A percentile compares a stretch with the other conserved stretches of the same genome.
Conservation (phyloP, 2,113 vertebrate species). For the Lethenteron reissneri region DNA sequence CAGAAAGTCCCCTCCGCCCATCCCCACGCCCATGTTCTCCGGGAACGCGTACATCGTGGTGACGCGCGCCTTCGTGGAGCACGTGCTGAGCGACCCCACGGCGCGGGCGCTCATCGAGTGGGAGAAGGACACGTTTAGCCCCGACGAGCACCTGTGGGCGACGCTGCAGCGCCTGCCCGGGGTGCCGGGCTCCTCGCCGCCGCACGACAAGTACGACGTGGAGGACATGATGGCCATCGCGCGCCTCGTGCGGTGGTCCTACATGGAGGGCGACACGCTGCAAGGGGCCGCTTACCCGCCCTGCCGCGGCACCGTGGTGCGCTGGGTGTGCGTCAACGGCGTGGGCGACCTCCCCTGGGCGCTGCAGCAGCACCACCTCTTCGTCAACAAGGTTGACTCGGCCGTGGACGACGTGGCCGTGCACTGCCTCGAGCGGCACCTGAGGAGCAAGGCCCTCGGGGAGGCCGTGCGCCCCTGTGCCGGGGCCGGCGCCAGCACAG, state of each 20-base stretch:
- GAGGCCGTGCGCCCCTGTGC: no score
- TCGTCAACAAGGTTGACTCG: constrained; percentile 82
- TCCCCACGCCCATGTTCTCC: constrained; percentile 32
- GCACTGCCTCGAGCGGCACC: constrained; percentile 46
- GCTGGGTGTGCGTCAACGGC: constrained; percentile 46
- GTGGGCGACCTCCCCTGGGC: constrained; percentile 50
- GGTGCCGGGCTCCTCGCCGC: constrained; percentile 36
- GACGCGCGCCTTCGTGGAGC: constrained; percentile 37
- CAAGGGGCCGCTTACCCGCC: constrained; percentile 39
- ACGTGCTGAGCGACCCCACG: constrained; percentile 24
- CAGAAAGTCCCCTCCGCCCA: constrained; percentile 30
- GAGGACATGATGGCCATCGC: constrained; percentile 50
- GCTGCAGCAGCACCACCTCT: constrained; percentile 38
- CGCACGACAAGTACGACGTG: constrained; percentile 29
- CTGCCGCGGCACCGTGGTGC: constrained; percentile 36
- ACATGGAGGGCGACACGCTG: constrained; percentile 27
- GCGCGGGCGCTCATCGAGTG: constrained; percentile 36
- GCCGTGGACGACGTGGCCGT: constrained; percentile 34
- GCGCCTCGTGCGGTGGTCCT: constrained; percentile 48
- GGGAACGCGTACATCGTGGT: constrained; percentile 55
- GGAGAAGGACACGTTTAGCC: constrained; percentile 66
- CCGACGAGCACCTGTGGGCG: constrained; percentile 73
- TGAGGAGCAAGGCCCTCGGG: constrained; percentile 25
- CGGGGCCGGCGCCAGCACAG: no score
- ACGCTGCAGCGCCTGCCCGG: constrained; percentile 44